Evolutionary conservation across 2,888 invertebrate genomes (phyloP), one percentile per base, ranked within the genome.

Genomic region (Theodoxus fluviatilis): DNA sequence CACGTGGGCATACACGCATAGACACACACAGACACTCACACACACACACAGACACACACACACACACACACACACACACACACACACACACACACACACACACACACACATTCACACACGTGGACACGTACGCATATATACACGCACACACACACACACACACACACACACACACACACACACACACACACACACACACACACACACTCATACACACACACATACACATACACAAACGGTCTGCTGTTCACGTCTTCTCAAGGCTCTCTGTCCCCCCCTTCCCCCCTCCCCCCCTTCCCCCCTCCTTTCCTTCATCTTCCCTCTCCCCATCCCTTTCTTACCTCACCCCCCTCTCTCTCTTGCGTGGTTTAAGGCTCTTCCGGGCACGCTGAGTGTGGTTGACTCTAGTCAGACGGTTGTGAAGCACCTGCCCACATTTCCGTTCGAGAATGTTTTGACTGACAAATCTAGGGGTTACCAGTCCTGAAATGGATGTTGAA

Each of bases 141-240:
- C 55, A n/a, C 55, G 18, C 61, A 61, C 61, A 18, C 61, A 61
- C 61, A 18, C 61, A 61, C 61, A 35, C 61, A 35, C 61, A 35
- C 61, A 61, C 61, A 6, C 35, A 33, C 33, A 3, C 35, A 4
- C 35, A 18, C 61, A 35, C 35, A 9, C 35, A 61, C 61, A 31
- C 35, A 35, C 64, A 25, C 64, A n/a, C n/a, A n/a, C n/a, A n/a
- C n/a, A n/a, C n/a, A n/a, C n/a, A n/a, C n/a, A n/a, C n/a, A n/a
- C n/a, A n/a, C n/a, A n/a, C n/a, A n/a, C 61, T 3, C 40, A 40
- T 43, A 4, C 64, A 40, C 40, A 40, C 43, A 25, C 43, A 40
- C 63, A 38, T 40, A 40, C 2, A 38, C 4, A 38, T 25, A n/a
- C n/a, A 38, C 40, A 63, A 22, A 38, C 31, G 31, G 1, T 0